Percentiles rank a stretch among this genome's conserved stretches.
These are phyloP conservation scores for Nylanderia fulva DNA, from an alignment of 1,140 invertebrate genomes.

Conservation along the genomic window DNA sequence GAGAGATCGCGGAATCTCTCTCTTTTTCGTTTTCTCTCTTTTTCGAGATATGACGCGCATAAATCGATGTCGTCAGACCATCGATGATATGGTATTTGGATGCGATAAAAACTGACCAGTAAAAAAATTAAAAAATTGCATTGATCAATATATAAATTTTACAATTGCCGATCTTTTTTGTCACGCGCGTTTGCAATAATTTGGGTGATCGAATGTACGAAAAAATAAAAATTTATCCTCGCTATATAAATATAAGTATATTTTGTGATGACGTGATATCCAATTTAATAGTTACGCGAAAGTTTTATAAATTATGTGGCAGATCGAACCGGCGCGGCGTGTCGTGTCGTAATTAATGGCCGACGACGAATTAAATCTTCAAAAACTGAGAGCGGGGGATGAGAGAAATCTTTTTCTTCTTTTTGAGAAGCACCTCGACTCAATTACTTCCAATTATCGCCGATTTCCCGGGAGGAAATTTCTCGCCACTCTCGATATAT, in stretches of 20 bases:
- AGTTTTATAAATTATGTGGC: constrained; percentile 34
- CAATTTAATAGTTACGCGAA: constrained; percentile 25
- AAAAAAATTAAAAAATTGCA: neutral
- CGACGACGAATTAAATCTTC: constrained; percentile 36
- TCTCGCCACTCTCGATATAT: neutral
- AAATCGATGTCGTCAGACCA: neutral
- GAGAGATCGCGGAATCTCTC: constrained; percentile 31
- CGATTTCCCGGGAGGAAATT: constrained; percentile 8
- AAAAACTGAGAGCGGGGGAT: neutral
- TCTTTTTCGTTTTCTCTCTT: no score
- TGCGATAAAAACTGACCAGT: constrained; percentile 1
- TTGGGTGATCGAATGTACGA: neutral
- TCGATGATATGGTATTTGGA: neutral
- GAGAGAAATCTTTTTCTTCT: neutral
- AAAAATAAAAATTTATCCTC: neutral
- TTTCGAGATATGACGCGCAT: constrained; percentile 29
- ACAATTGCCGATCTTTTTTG: neutral
- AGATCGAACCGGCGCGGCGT: neutral
- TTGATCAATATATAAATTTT: neutral
- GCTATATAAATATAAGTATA: no score
- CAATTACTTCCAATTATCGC: constrained; percentile 57
- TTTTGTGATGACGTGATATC: neutral
- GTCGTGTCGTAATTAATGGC: constrained; percentile 30
- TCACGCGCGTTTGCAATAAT: constrained; percentile 7
- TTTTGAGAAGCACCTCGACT: neutral